Evolutionary conservation across 2,113 vertebrate species (phyloP), one percentile per base, ranked within the genome.

Genomic region (Vidua chalybeata): DNA sequence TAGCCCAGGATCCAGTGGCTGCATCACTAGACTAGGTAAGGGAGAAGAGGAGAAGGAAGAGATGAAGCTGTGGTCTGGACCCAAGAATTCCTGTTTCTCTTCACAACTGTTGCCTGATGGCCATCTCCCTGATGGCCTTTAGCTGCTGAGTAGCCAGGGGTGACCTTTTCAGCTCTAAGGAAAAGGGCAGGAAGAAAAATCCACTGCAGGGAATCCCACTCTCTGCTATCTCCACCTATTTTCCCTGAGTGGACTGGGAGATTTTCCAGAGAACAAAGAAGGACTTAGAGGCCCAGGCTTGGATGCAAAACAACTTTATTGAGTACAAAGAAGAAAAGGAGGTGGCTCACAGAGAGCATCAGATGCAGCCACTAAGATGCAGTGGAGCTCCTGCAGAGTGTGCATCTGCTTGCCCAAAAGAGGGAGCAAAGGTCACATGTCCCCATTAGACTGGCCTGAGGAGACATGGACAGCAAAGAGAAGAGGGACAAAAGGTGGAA

Each of bases 391-490:
- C 7, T 35, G 35, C 21, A 73, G 43, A 3, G 22, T 23, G 31
- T 56, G 4, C 21, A 31, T 58, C 35, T 37, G 19, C 17, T 19
- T 28, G 22, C 22, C 9, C 6, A 1, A 13, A 51, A 52, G 27
- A 45, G 22, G 10, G 30, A 56, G 6, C 5, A 10, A 56, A 5
- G 15, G 7, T 2, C 6, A 51, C 3, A 6, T 6, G 11, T 37
- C 15, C 11, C 17, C 33, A 12, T 7, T 35, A 30, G 58, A 6
- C 4, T 23, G 30, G 30, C 2, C 16, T 33, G 17, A 15, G 37
- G 14, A 59, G 12, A 66, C 27, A 73, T 0, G 0, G 41, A 30
- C 3, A 55, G 41, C 6, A 52, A 58, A 72, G 24, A 9, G 63
- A 71, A 58, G 21, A 43, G 1, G 8, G 23, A 28, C 37, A 41